Evolutionary conservation across 2,888 invertebrate species (phyloP).

Genomic region (Melangyna quadrimaculata): DNA sequence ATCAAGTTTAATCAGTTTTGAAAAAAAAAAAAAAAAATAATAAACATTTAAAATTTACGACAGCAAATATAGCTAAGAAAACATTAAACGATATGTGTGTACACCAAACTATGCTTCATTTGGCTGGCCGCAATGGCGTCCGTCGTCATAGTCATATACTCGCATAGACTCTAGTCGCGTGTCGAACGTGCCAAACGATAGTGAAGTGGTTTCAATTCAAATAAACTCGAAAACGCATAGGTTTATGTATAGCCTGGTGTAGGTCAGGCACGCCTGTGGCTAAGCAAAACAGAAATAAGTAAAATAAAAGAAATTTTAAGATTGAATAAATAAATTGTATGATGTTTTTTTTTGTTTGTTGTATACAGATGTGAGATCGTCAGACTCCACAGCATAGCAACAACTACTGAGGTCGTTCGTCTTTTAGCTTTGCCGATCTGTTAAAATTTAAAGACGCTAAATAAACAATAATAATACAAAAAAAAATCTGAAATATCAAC

Average conservation of each 20-base stretch:
- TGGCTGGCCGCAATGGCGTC: background rate
- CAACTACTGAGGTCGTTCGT: conserved; percentile 61
- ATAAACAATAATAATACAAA: background rate
- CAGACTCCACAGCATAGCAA: conserved; percentile 35
- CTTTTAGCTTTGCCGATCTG: conserved; percentile 26
- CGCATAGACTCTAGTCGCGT: background rate
- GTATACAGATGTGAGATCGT: background rate
- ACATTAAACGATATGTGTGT: background rate
- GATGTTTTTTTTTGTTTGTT: background rate
- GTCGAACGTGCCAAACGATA: background rate
- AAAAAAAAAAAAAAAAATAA: no score
- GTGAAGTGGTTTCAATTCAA: conserved; percentile 20
- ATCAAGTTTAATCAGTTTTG: background rate
- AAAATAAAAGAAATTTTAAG: conserved; percentile 3
- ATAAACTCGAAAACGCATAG: conserved; percentile 53
- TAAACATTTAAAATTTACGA: background rate
- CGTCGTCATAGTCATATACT: background rate
- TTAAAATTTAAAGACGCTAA: conserved; percentile 48
- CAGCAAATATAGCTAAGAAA: background rate
- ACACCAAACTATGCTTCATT: background rate
- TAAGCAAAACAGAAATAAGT: background rate
- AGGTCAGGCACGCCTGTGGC: conserved; percentile 66
- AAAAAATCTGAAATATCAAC: background rate
- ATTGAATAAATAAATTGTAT: conserved; percentile 20
- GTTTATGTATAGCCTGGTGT: conserved; percentile 48